Evolutionary conservation across 2,888 invertebrate genomes (phyloP).

Genomic region (Rapana venosa): DNA sequence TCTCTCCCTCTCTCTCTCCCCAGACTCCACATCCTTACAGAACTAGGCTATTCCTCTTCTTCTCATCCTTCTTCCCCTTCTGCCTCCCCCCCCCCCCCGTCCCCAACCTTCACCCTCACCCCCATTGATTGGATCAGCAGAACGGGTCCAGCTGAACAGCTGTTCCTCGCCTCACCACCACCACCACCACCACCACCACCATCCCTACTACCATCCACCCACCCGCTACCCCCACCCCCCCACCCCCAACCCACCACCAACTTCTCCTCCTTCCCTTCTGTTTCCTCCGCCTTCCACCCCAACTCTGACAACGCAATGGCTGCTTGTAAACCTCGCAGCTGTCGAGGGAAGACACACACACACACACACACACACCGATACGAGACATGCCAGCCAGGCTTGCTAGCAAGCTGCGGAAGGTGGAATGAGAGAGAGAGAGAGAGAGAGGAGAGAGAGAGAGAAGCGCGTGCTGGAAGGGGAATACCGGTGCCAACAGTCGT

Average conservation of each 20-base stretch:
- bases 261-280: neutral
- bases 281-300: neutral
- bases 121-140: conserved; percentile 30
- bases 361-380: conserved; percentile 10
- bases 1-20: neutral
- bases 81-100: neutral
- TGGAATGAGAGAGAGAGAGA: neutral
- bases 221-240: neutral
- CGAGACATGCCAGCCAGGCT: neutral
- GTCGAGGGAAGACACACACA: conserved; percentile 9
- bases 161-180: conserved; percentile 9
- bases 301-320: neutral
- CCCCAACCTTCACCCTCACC: neutral
- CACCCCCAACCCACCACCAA: neutral
- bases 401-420: neutral
- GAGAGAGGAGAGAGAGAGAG: neutral
- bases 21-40: neutral
- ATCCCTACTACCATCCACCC: neutral
- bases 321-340: conserved; percentile 16
- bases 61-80: neutral
- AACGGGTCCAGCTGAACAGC: conserved; percentile 6
- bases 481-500: conserved; percentile 3
- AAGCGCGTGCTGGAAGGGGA: neutral
- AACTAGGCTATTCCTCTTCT: neutral
- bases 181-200: neutral